Evolutionary conservation across 2,113 vertebrate species (phyloP).

Genomic region (Syrrhaptes paradoxus): DNA sequence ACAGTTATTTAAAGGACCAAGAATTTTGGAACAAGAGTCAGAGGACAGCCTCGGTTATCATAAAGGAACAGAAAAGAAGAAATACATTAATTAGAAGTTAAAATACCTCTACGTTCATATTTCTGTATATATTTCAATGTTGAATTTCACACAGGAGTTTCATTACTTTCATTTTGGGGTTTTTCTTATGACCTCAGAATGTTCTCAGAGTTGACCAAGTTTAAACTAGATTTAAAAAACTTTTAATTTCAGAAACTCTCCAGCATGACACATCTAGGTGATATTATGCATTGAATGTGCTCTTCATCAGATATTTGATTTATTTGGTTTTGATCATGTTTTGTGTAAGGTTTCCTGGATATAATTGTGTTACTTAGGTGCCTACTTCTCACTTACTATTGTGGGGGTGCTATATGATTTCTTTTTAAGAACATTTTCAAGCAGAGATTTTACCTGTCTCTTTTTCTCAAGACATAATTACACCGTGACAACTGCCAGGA

Average conservation of each 20-base stretch:
- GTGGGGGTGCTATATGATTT: background rate
- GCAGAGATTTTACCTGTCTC: background rate
- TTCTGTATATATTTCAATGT: background rate
- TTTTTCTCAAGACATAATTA: background rate
- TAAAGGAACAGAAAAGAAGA: background rate
- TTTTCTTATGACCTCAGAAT: background rate
- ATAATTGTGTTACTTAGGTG: background rate
- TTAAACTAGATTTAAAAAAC: background rate
- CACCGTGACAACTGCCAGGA: background rate
- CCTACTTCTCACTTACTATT: background rate
- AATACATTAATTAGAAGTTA: background rate
- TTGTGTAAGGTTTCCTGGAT: background rate
- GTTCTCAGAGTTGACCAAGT: background rate
- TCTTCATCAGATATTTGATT: background rate
- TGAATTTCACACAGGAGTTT: background rate
- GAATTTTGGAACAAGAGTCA: background rate
- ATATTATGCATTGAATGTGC: background rate
- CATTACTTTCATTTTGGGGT: background rate
- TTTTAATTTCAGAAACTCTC: background rate
- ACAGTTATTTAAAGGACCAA: background rate
- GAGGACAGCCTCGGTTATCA: background rate
- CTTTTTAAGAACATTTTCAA: background rate
- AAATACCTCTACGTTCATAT: background rate
- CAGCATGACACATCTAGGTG: background rate
- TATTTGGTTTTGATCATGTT: background rate